Evolutionary conservation across 53 echinoderm and acorn worm species (phyloP).

Genomic region (Pentamera pediparva): DNA sequence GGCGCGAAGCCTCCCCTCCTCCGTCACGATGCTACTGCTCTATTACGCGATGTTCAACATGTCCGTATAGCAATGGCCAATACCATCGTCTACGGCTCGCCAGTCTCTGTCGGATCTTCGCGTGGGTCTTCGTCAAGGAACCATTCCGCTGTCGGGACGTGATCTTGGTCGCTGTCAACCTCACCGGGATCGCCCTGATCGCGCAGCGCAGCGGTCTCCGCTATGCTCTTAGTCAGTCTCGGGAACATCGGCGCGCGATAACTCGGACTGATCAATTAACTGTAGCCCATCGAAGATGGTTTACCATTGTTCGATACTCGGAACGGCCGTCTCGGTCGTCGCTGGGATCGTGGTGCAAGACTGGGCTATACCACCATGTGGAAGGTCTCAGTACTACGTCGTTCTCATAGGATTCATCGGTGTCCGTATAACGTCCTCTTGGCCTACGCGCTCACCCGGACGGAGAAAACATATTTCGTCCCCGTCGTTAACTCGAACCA

Average conservation of each 20-base stretch:
- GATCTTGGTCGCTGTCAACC: neutral
- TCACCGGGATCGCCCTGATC: neutral
- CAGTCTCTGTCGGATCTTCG: slow-evolving; percentile 11
- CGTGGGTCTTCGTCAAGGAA: slow-evolving; percentile 15
- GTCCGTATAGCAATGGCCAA: slow-evolving; percentile 5
- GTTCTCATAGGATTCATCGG: slow-evolving; percentile 12
- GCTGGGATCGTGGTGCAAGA: neutral
- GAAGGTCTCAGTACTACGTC: neutral
- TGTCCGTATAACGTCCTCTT: neutral
- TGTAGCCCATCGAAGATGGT: neutral
- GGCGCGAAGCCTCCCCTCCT: neutral
- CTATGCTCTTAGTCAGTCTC: neutral
- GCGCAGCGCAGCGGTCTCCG: slow-evolving; percentile 1
- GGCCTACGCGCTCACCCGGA: neutral
- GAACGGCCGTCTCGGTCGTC: neutral
- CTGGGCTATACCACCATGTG: slow-evolving; percentile 8
- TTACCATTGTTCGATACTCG: neutral
- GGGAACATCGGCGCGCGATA: neutral
- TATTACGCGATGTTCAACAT: slow-evolving; percentile 16
- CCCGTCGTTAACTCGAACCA: slow-evolving; percentile 11
- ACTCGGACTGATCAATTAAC: slow-evolving; percentile 6
- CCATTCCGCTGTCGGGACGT: neutral
- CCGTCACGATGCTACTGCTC: neutral
- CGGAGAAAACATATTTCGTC: slow-evolving; percentile 10
- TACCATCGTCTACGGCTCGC: slow-evolving; percentile 13